Base-by-base conservation (phyloP, 2,888 invertebrate species). In the Tenthredo amoena region DNA sequence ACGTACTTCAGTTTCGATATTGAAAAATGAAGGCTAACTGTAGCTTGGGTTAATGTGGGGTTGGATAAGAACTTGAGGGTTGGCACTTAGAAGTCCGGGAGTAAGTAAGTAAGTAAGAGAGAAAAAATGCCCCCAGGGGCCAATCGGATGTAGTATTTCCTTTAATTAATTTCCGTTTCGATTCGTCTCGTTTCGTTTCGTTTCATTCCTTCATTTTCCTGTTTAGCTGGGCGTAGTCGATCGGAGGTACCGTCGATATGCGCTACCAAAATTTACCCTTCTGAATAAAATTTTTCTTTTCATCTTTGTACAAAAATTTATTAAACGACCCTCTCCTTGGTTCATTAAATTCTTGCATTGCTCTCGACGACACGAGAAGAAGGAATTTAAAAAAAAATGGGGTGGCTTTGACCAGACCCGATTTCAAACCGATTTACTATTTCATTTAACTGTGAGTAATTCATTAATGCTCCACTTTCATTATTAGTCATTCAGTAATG, bases 1-100 rank as follows among this genome's bases (percentile, higher is more conserved):
- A 83, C 68, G 83, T 83, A 81, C 37, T 21, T 62, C 37, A 50
- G 83, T 71, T 83, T 68, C 68, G 83, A 83, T 83, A 83, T 71
- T 83, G 83, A 83, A 71, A 83, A 83, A 83, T 68, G 47, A 21
- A 83, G 83, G 43, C 79, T 81, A 47, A 18, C 18, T 34, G 47
- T 40, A 26, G 31, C 55, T 34, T 34, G 50, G 18, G 21, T 74
- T 40, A 40, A n/a, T 15, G 74, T 21, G 74, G 43, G 37, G 43
- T 74, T 43, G 21, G 74, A 21, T 21, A 74, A 74, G 21, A 74
- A 74, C 74, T 26, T 43, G 74, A 10, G 21, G 43, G 40, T 43
- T 71, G 71, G 71, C 37, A 74, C 74, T 74, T 74, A 12, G 47
- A 47, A 74, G 74, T 74, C 74, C 37, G 74, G 40, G 47, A 47